phyloP scores from a whole-genome alignment of 2,113 vertebrate genomes.

The Neolamprologus modestus region DNA sequence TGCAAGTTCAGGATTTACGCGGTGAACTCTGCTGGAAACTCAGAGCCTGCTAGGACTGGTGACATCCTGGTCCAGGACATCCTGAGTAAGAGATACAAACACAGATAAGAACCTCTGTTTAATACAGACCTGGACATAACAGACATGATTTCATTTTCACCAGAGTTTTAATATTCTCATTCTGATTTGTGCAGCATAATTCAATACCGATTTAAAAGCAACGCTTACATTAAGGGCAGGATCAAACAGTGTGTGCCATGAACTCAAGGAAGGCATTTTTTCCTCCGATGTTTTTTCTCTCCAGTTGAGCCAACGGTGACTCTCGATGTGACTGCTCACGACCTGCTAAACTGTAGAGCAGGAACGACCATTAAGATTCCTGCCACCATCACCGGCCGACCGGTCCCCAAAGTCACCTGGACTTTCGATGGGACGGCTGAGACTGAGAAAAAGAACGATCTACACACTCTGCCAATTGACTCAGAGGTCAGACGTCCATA shows the following conservation, averaged over 20 bases:
- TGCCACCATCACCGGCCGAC: conserved; percentile 81
- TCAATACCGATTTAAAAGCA: background rate
- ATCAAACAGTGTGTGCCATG: background rate
- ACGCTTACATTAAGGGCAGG: background rate
- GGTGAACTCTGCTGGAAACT: conserved; percentile 90
- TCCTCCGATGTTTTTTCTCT: conserved; percentile 7
- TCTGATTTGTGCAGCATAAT: background rate
- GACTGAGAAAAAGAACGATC: conserved; percentile 83
- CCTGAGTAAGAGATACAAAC: conserved; percentile 71
- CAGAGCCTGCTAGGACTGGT: conserved; percentile 82
- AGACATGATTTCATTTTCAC: background rate
- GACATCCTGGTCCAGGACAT: conserved; percentile 86
- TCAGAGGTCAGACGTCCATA: conserved; percentile 75
- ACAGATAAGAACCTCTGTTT: background rate
- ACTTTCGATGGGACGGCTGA: conserved; percentile 89
- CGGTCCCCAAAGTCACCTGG: conserved; percentile 88
- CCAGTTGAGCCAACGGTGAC: conserved; percentile 84
- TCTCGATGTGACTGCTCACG: conserved; percentile 80
- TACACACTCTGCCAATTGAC: conserved; percentile 86
- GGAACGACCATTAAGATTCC: conserved; percentile 84
- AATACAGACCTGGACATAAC: background rate
- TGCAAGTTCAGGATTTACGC: conserved; percentile 92
- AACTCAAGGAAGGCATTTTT: background rate
- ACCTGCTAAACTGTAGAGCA: conserved; percentile 81
- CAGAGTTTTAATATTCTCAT: background rate